phyloP scores from a whole-genome alignment of 2,797 vertebrate genomes.

The Nyctibius grandis region DNA sequence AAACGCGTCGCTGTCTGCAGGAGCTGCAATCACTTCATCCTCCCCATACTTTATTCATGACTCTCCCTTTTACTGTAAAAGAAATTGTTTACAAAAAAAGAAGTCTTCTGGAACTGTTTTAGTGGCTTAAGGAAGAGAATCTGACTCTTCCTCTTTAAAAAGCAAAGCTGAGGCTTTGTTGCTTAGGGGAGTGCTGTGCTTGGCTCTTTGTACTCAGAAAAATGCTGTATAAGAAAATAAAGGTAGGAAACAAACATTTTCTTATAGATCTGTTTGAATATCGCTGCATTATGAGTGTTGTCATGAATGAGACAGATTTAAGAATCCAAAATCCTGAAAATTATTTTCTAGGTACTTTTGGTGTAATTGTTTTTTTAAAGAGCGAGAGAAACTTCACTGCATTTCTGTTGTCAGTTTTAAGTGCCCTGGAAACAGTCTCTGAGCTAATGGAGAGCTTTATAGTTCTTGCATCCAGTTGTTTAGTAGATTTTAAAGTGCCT shows the following conservation, averaged over 20 bases:
- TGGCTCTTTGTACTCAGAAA: not conserved
- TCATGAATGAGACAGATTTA: not conserved
- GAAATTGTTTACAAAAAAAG: not conserved
- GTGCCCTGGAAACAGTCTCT: not conserved
- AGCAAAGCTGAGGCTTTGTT: conserved; percentile 1
- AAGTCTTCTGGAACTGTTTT: not conserved
- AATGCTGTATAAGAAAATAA: not conserved
- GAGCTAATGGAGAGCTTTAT: not conserved
- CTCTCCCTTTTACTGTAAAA: not conserved
- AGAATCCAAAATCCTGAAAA: not conserved
- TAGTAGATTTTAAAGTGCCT: not conserved
- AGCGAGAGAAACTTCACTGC: not conserved
- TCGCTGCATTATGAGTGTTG: not conserved
- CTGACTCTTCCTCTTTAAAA: conserved; percentile 60
- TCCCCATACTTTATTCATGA: not conserved
- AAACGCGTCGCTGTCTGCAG: not conserved
- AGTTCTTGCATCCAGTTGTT: not conserved
- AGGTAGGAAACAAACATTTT: not conserved
- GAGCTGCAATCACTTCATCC: not conserved
- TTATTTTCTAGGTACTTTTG: not conserved
- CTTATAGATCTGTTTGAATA: not conserved
- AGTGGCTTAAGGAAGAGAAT: not conserved
- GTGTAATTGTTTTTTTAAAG: not conserved
- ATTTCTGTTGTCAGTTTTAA: not conserved
- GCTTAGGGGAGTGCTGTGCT: conserved; percentile 31